These are phyloP conservation scores for Cephus pygmeus DNA, from an alignment of 2,888 invertebrate genomes.

Conservation along the genomic window DNA sequence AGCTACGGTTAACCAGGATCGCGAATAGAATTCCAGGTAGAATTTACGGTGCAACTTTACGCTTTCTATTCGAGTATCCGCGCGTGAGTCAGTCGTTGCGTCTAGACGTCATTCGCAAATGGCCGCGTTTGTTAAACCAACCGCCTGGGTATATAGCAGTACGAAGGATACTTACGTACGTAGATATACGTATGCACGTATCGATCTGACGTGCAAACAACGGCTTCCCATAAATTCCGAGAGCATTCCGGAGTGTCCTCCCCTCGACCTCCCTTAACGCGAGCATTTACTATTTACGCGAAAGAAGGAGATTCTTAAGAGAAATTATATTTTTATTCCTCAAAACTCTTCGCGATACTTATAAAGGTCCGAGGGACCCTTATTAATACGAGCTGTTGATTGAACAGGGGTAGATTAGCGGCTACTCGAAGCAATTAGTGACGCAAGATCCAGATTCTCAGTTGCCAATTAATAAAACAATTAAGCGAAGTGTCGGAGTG, in stretches of 20 bases:
- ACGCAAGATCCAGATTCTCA: not conserved
- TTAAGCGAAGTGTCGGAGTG: not conserved
- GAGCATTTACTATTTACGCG: not conserved
- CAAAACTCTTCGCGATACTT: not conserved
- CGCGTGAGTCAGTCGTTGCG: not conserved
- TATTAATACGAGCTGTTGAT: not conserved
- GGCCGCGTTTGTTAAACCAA: conserved; percentile 19
- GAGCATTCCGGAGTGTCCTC: not conserved
- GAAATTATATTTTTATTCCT: not conserved
- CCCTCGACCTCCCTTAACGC: not conserved
- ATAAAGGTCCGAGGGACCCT: not conserved
- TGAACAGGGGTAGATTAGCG: not conserved
- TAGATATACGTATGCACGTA: conserved; percentile 29
- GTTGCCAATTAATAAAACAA: not conserved
- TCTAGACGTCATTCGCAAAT: conserved; percentile 6
- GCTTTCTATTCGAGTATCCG: not conserved
- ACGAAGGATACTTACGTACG: conserved; percentile 20
- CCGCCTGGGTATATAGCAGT: conserved; percentile 7
- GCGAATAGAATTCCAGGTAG: not conserved
- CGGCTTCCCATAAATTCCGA: not conserved
- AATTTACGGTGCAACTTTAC: not conserved
- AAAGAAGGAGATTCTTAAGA: not conserved
- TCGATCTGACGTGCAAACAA: conserved; percentile 32
- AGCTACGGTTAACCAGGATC: not conserved
- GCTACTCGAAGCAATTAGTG: not conserved